Conservation (phyloP, 2,113 vertebrate genomes). For the Lophotis ruficrista region DNA sequence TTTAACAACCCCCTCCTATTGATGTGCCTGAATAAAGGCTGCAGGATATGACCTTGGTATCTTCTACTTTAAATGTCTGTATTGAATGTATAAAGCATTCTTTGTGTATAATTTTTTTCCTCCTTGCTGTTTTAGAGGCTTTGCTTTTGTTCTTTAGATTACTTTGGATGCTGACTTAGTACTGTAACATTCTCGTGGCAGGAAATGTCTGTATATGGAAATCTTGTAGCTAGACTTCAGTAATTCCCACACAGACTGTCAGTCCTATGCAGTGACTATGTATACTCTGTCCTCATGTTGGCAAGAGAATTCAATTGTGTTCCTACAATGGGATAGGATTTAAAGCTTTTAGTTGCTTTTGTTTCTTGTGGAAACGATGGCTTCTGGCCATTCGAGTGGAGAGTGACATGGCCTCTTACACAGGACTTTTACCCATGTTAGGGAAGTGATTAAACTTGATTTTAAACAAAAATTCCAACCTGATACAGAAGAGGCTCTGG, state of each 20-base stretch:
- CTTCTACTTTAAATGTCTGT: constrained; percentile 42
- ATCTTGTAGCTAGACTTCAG: constrained; percentile 68
- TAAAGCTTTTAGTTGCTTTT: constrained; percentile 66
- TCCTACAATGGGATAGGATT: constrained; percentile 61
- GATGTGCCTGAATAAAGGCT: constrained; percentile 40
- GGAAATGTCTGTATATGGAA: constrained; percentile 59
- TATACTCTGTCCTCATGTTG: constrained; percentile 52
- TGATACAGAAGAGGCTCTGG: neutral
- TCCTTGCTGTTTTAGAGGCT: constrained; percentile 41
- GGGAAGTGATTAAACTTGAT: neutral
- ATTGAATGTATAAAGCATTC: constrained; percentile 57
- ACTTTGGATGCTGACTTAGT: constrained; percentile 44
- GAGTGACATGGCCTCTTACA: constrained; percentile 14
- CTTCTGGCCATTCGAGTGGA: constrained; percentile 46
- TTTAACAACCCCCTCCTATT: neutral
- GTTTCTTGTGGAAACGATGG: constrained; percentile 62
- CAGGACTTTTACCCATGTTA: constrained; percentile 22
- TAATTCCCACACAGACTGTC: constrained; percentile 70
- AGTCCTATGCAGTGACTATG: constrained; percentile 50
- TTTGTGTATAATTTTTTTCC: constrained; percentile 13
- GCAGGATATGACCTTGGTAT: constrained; percentile 5
- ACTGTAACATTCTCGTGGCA: neutral
- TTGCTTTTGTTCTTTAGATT: constrained; percentile 55
- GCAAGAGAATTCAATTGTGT: constrained; percentile 56
- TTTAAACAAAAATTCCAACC: neutral